phyloP scores from a whole-genome alignment of 2,888 invertebrate genomes.

The Rotaria socialis region DNA sequence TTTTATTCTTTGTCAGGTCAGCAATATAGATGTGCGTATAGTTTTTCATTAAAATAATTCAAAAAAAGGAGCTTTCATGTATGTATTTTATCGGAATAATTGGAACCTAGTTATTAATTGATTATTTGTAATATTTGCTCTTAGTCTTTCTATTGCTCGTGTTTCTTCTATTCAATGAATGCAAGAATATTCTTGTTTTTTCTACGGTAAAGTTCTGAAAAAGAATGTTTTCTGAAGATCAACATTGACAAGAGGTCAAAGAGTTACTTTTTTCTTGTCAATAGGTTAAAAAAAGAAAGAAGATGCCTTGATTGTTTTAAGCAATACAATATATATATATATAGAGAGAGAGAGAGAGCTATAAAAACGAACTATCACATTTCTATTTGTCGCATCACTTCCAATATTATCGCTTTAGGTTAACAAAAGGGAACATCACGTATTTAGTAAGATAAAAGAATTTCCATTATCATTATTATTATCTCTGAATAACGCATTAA shows the following conservation, averaged over 20 bases:
- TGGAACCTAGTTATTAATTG: not conserved
- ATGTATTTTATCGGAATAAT: not conserved
- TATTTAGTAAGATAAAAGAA: not conserved
- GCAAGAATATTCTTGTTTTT: no score
- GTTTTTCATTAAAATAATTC: not conserved
- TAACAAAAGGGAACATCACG: not conserved
- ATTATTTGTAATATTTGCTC: not conserved
- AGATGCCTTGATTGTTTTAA: not conserved
- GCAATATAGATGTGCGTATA: not conserved
- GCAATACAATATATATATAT: not conserved
- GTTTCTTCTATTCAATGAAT: not conserved
- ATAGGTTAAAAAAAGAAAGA: not conserved
- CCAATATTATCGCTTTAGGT: not conserved
- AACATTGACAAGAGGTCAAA: not conserved
- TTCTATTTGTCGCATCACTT: not conserved
- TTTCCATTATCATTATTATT: not conserved
- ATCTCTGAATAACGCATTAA: no score
- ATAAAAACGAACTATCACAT: not conserved
- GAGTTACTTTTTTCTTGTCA: not conserved
- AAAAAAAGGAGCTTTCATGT: not conserved
- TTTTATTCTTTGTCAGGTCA: not conserved
- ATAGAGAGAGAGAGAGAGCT: no score
- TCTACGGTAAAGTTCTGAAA: not conserved
- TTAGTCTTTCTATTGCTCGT: not conserved
- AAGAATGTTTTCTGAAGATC: not conserved